Evolutionary conservation across 2,888 invertebrate species (phyloP), one percentile per base, ranked within the genome.

Genomic region (Brachypalpus laphriformis): DNA sequence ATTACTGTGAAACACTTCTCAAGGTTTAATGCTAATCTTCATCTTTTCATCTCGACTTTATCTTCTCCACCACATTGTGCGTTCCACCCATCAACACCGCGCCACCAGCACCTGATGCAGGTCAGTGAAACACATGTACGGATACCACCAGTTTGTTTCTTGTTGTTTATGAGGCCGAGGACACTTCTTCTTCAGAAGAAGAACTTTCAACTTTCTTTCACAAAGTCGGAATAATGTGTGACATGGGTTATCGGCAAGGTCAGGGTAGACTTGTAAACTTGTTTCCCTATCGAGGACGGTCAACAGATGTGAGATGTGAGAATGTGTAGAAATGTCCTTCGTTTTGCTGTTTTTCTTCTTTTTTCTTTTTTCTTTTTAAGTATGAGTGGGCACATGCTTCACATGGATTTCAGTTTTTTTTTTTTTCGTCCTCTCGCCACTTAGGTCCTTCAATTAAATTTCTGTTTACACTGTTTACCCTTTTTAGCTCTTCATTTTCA

Each of bases 241-340:
- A 80, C 76, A 77, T 51, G 68, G 76, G 76, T 77, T 68, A 61
- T 77, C 68, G 76, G 51, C 68, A 61, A 77, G 76, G 76, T 61
- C 76, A 61, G 51, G 49, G 25, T n/a, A 57, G 57, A 16, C 28
- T 57, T 76, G 65, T 66, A 66, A 57, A 57, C 47, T 76, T 76
- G 63, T 63, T 34, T 22, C 22, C 16, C 47, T 45, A 59, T 72
- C 28, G 45, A 6, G 34, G 22, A 14, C 34, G 66, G 66, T 68
- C 76, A 68, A 14, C 66, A 49, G 57, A 59, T 68, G 76, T 65
- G 34, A 6, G 5, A 18, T 18, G n/a, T 34, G 25, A 28, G 28
- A 31, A 37, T 16, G 25, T 49, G 59, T 71, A 6, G 18, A 22
- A 28, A 25, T 42, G n/a, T 51, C n/a, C 18, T n/a, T n/a, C n/a